Base-by-base conservation (phyloP, 2,113 vertebrate species). In the Anthoscopus minutus region DNA sequence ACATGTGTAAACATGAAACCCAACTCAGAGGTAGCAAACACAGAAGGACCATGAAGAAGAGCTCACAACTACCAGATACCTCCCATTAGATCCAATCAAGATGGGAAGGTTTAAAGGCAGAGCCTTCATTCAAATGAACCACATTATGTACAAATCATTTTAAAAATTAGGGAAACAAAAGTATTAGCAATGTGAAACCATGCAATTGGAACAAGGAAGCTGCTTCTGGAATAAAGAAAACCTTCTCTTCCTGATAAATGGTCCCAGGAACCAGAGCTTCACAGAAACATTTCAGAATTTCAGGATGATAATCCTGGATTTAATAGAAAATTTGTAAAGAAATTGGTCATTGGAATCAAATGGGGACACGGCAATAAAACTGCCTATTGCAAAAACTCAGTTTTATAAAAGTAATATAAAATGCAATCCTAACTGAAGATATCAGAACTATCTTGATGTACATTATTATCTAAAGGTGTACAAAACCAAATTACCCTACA, bases 11-110 rank as follows among this genome's bases (percentile, higher is more conserved):
- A 58, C 17, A 47, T 2, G 44, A 81, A 69, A 77, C 10, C 40
- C 28, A 53, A 5, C 37, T 33, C 13, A 0, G 57, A 76, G 21
- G n/a, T 40, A 44, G 40, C 19, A 50, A 80, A 60, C n/a, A 19
- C 0, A 12, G 53, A 9, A 72, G 24, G 15, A 65, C 11, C 0
- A 0, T 13, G 4, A 13, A 58, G 42, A 72, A 62, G n/a, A 44
- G 33, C 47, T 80, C 47, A 15, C 37, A 76, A 11, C 28, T 30
- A 27, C 25, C 56, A 61, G 65, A 31, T 11, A 54, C 4, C 9
- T 62, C 17, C 24, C 10, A 16, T 35, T 22, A 50, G 60, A 81
- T 33, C 27, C 4, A 3, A 19, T 3, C 35, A 53, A n/a, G 15
- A 54, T 13, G 4, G 37, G 21, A 79, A 79, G 31, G 6, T 69